Percentiles rank a stretch among this genome's conserved stretches.
These are phyloP conservation scores for Parapristionchus giblindavisi DNA, from an alignment of 2,888 invertebrate species.

Conservation along the genomic window DNA sequence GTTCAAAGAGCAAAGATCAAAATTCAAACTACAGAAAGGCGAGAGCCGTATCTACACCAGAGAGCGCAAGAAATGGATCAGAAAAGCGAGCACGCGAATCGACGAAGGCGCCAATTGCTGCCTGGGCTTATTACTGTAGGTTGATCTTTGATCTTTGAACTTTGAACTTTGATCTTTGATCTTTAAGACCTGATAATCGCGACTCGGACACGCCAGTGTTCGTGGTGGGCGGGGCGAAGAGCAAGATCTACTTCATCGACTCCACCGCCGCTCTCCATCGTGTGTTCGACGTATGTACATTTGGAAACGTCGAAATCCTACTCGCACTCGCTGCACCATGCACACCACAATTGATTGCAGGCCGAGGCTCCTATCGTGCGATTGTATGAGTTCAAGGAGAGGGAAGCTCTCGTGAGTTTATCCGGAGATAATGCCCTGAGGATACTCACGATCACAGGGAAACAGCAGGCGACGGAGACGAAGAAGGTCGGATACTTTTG, in stretches of 20 bases:
- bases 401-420: constrained; percentile 18
- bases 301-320: background rate
- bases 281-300: constrained; percentile 23
- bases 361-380: constrained; percentile 13
- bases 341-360: background rate
- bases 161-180: no score
- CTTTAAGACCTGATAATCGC: background rate
- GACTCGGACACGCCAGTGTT: constrained; percentile 13
- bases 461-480: constrained; percentile 28
- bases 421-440: constrained; percentile 21
- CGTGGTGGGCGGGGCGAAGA: constrained; percentile 29
- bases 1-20: constrained; percentile 8
- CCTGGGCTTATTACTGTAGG: constrained; percentile 3
- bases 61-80: background rate
- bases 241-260: constrained; percentile 22
- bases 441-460: constrained; percentile 30
- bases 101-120: constrained; percentile 29
- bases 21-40: constrained; percentile 6
- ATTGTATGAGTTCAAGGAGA: constrained; percentile 35
- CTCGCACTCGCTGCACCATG: background rate
- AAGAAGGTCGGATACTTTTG: constrained; percentile 27
- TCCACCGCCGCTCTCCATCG: constrained; percentile 2
- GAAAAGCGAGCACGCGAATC: constrained; percentile 11
- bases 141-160: background rate
- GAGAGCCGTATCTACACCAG: constrained; percentile 20